Conservation (phyloP, 2,797 vertebrate species). For the Threskiornis aethiopicus region DNA sequence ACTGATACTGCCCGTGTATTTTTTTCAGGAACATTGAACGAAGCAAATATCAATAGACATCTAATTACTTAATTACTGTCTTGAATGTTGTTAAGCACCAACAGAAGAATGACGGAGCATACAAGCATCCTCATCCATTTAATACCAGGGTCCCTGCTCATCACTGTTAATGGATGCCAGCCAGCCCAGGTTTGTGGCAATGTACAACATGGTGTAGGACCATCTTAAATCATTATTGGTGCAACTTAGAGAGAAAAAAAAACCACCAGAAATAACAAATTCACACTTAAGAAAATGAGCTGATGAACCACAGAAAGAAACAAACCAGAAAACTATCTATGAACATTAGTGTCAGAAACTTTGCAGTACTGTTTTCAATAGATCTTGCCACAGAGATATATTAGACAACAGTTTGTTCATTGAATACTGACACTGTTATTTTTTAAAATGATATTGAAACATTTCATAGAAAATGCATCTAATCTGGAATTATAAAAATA, state of each 20-base stretch:
- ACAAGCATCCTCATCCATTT: neutral
- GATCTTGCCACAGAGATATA: neutral
- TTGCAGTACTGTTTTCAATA: neutral
- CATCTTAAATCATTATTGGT: neutral
- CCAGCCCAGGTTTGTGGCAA: neutral
- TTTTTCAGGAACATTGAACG: neutral
- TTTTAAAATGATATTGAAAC: neutral
- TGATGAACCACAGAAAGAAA: neutral
- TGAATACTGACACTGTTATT: neutral
- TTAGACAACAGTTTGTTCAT: neutral
- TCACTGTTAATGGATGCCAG: neutral
- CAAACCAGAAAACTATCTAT: neutral
- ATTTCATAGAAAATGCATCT: neutral
- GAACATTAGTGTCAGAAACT: neutral
- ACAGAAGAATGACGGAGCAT: neutral
- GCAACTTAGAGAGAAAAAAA: neutral
- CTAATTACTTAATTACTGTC: neutral
- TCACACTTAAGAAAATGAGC: neutral
- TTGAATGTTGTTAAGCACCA: neutral
- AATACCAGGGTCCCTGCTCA: neutral
- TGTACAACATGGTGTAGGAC: rapidly evolving
- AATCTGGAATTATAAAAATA: neutral
- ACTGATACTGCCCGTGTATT: neutral
- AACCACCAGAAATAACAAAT: neutral
- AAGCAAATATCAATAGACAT: neutral